Base-by-base conservation (phyloP, 1,140 invertebrate species). In the Hypothenemus hampei region DNA sequence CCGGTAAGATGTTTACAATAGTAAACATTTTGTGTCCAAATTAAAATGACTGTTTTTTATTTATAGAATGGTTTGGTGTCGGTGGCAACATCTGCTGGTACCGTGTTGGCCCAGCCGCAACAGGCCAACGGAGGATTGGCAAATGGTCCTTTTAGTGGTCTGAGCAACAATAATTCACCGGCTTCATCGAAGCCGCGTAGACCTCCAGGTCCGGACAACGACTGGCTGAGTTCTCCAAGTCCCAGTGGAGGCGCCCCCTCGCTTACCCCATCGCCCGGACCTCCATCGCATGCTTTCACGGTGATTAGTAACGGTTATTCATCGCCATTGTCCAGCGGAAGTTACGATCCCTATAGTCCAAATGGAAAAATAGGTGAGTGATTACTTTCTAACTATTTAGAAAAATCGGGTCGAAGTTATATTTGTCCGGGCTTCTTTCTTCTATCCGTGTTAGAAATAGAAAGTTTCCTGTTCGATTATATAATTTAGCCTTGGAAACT, bases 291-390 rank as follows among this genome's bases (percentile, higher is more conserved):
- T 60, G 72, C 75, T 37, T 79, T 77, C 58, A 73, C 77, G 15
- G 75, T 80, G 58, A 79, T 78, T 65, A 86, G 81, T 59, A 87
- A 89, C 63, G 86, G 86, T 15, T 89, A 89, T 66, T 84, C 86
- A n/a, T 89, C 86, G 56, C 86, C 86, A 0, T 81, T 89, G 76
- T 87, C 85, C 20, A 85, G 85, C 1, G 81, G 85, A 64, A 89
- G 87, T 77, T 90, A 89, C 73, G 87, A 89, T 64, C 85, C 87
- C 2, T 90, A 89, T 70, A 89, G 86, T 76, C 87, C 87, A 33
- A 89, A 87, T 73, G 86, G 86, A 67, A 89, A 89, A 81, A 81
- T 86, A 79, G 85, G 87, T 61, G 20, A 46, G 44, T 31, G n/a
- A n/a, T n/a, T n/a, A n/a, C n/a, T n/a, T n/a, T n/a, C n/a, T n/a